phyloP scores from a whole-genome alignment of 2,797 vertebrate species.

The Tachyglossus aculeatus region DNA sequence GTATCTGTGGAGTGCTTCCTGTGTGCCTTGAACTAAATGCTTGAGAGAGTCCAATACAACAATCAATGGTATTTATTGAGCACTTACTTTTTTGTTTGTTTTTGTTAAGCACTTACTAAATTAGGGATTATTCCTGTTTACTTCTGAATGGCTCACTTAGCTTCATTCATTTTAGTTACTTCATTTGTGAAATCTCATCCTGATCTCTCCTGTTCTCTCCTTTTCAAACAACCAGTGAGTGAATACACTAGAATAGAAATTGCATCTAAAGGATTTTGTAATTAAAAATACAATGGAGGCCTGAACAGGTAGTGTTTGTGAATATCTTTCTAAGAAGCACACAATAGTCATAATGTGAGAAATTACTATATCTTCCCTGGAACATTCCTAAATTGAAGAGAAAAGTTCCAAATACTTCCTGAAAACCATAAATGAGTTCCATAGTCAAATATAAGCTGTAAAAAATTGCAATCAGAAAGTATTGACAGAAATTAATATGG shows the following conservation, averaged over 20 bases:
- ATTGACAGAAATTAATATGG: too few species aligned
- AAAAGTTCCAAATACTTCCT: not conserved
- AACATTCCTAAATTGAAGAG: not conserved
- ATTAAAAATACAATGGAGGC: not conserved
- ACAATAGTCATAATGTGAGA: not conserved
- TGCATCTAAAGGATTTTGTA: not conserved
- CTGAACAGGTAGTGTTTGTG: not conserved
- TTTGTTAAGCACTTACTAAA: too few species aligned
- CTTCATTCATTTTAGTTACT: not conserved
- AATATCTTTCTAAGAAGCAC: constrained; percentile 13
- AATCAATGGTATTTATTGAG: too few species aligned
- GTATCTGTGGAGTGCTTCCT: too few species aligned
- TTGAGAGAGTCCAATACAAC: too few species aligned
- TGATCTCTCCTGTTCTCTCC: not conserved
- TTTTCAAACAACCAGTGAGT: not conserved
- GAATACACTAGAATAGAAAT: constrained; percentile 33
- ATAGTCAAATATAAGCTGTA: too few species aligned
- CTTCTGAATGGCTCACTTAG: not conserved
- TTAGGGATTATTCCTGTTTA: not conserved
- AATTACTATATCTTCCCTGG: not conserved
- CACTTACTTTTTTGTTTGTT: too few species aligned
- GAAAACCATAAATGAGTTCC: too few species aligned
- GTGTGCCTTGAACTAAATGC: too few species aligned
- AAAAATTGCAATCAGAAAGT: too few species aligned
- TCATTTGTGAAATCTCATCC: not conserved